A percentile compares a stretch with the other conserved stretches of the same genome.
Evolutionary conservation across 2,888 invertebrate species (phyloP).

Genomic region (Drosophila multiciliata): DNA sequence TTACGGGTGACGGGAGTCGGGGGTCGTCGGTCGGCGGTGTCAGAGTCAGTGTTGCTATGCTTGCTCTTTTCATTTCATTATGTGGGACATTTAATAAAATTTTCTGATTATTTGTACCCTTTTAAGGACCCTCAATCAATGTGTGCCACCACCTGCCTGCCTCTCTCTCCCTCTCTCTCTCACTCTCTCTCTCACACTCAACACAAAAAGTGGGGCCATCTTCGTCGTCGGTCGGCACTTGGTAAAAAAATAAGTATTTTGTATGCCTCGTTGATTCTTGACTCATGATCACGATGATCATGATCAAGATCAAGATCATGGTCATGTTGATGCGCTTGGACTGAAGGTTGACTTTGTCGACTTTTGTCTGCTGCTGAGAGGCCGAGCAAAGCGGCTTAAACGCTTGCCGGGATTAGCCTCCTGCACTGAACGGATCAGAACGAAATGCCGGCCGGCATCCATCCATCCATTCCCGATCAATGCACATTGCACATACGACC

Average conservation of each 20-base stretch:
- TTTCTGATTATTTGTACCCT: conserved; percentile 79
- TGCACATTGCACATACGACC: conserved; percentile 49
- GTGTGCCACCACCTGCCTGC: conserved; percentile 36
- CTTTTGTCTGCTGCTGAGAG: conserved; percentile 4
- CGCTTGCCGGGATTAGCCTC: conserved; percentile 48
- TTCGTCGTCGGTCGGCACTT: conserved; percentile 63
- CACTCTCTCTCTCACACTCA: conserved; percentile 13
- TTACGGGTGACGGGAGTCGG: background rate
- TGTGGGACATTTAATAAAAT: conserved; percentile 78
- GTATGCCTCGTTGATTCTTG: conserved; percentile 71
- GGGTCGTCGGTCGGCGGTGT: background rate
- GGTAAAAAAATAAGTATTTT: conserved; percentile 61
- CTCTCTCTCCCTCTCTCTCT: conserved; percentile 5
- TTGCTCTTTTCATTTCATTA: conserved; percentile 55
- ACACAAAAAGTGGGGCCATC: conserved; percentile 39
- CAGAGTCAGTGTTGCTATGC: conserved; percentile 4
- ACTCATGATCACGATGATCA: conserved; percentile 38
- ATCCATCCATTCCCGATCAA: background rate
- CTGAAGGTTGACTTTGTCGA: conserved; percentile 15
- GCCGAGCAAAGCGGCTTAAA: conserved; percentile 50
- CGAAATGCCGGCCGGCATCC: conserved; percentile 19
- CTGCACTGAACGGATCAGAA: conserved; percentile 9
- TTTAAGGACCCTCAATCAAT: conserved; percentile 83
- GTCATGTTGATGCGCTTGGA: conserved; percentile 14
- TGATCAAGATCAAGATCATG: conserved; percentile 19